Base-by-base conservation (phyloP, 2,113 vertebrate genomes). In the Microcebus lehilahytsara region DNA sequence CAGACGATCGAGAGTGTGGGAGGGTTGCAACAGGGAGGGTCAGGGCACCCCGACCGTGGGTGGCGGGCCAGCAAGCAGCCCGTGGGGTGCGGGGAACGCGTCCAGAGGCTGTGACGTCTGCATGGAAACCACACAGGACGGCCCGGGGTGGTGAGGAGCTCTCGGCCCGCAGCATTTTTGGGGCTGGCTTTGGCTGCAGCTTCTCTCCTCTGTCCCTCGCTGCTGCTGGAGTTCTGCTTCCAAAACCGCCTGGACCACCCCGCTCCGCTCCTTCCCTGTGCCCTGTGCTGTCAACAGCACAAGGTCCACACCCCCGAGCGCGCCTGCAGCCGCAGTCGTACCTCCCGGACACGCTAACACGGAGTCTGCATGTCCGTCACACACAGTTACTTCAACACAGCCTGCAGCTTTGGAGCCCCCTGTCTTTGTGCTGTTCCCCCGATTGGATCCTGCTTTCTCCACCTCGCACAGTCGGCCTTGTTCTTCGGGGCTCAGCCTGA, bases 391-490 rank as follows among this genome's bases (percentile, higher is more conserved):
- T 58, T 58, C 56, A 22, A 62, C 60, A 62, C 60, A 27, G 8
- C 60, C 0, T 40, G 51, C 34, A 40, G 34, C 49, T 49, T 16
- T 8, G 56, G 56, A 9, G 3, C n/a, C 40, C 49, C 1, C 1
- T 2, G n/a, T 71, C 78, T 72, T 34, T 25, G 2, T 25, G 66
- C 20, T 27, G 27, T 23, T 64, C 10, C 25, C 69, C 60, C 13
- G 3, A 8, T 62, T n/a, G 42, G 11, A 17, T 71, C 94, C 92
- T 51, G 2, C 32, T 88, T 85, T 87, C 75, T 42, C 83, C 13
- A 66, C 51, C 58, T 79, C 25, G 17, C 78, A 87, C 87, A 78
- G 60, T 90, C 23, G 67, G 60, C 69, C n/a, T 89, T 79, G 58
- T 30, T 92, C 85, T 95, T 89, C 11, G 75, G 60, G 40, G 9